Conservation (phyloP, 2,888 invertebrate genomes). For the Drosophila histrio region DNA sequence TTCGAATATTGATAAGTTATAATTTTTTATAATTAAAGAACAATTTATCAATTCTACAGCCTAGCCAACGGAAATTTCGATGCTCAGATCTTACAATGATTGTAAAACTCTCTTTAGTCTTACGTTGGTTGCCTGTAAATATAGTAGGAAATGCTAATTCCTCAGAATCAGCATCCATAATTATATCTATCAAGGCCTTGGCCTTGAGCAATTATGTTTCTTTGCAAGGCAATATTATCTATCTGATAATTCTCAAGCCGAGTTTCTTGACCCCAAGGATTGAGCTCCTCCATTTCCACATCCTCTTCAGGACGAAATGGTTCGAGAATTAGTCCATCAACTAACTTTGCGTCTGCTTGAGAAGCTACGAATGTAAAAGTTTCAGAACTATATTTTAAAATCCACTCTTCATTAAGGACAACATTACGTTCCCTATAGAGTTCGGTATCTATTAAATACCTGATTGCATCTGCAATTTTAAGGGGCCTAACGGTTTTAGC, state of each 20-base stretch:
- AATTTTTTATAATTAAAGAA: slow-evolving; percentile 33
- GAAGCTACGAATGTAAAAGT: neutral
- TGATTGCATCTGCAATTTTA: neutral
- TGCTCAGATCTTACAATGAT: slow-evolving; percentile 31
- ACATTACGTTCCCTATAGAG: neutral
- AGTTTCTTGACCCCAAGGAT: slow-evolving; percentile 33
- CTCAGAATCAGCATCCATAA: slow-evolving; percentile 32
- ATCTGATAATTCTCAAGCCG: slow-evolving; percentile 30
- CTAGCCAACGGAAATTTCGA: slow-evolving; percentile 33
- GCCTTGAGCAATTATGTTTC: slow-evolving; percentile 33
- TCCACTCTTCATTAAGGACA: neutral
- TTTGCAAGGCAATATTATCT: slow-evolving; percentile 20
- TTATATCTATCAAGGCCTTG: slow-evolving; percentile 20
- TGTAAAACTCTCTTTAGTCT: slow-evolving; percentile 8
- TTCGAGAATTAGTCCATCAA: neutral
- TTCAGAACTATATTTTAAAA: neutral
- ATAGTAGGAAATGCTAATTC: slow-evolving; percentile 31
- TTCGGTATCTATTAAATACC: neutral
- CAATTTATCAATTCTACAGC: slow-evolving; percentile 32
- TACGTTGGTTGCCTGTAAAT: slow-evolving; percentile 23
- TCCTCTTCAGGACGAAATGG: slow-evolving; percentile 15
- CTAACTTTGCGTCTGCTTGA: neutral
- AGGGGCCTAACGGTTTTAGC: slow-evolving; percentile 6
- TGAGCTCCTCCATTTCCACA: neutral
- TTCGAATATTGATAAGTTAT: slow-evolving; percentile 1